These are phyloP conservation scores for Argyra leucocephala DNA, from an alignment of 2,888 invertebrate genomes.

Conservation along the genomic window DNA sequence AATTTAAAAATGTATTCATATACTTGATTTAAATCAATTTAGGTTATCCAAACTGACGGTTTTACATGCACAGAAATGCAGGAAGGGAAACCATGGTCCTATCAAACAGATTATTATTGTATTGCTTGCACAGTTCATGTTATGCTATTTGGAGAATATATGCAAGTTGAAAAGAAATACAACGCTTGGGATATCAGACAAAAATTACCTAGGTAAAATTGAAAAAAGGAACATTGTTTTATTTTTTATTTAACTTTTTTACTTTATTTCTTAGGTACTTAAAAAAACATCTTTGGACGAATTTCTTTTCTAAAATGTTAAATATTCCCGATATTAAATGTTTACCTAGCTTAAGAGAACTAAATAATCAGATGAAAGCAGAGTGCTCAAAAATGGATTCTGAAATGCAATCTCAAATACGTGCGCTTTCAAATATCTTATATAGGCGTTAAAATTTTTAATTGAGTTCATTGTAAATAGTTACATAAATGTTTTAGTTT, in stretches of 20 bases:
- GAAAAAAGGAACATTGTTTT: constrained; percentile 16
- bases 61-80: constrained; percentile 88
- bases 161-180: constrained; percentile 63
- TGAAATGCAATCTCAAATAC: constrained; percentile 41
- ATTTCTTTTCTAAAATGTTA: constrained; percentile 69
- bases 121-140: constrained; percentile 83
- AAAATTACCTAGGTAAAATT: constrained; percentile 55
- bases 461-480: background rate
- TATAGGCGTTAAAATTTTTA: constrained; percentile 32
- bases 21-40: constrained; percentile 26
- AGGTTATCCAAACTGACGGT: constrained; percentile 69
- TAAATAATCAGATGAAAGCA: constrained; percentile 38
- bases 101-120: constrained; percentile 88
- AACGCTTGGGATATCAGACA: constrained; percentile 60
- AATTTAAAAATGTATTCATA: too few species aligned
- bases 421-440: constrained; percentile 40
- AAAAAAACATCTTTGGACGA: constrained; percentile 67
- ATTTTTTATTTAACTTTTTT: background rate
- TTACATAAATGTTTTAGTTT: background rate
- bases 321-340: constrained; percentile 70
- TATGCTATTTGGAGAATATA: constrained; percentile 80
- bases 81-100: constrained; percentile 85
- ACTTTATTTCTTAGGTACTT: constrained; percentile 51
- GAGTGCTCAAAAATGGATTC: constrained; percentile 43
- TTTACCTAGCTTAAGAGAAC: constrained; percentile 55